Evolutionary conservation across 2,888 invertebrate species (phyloP).

Genomic region (Cerastis rubricosa): DNA sequence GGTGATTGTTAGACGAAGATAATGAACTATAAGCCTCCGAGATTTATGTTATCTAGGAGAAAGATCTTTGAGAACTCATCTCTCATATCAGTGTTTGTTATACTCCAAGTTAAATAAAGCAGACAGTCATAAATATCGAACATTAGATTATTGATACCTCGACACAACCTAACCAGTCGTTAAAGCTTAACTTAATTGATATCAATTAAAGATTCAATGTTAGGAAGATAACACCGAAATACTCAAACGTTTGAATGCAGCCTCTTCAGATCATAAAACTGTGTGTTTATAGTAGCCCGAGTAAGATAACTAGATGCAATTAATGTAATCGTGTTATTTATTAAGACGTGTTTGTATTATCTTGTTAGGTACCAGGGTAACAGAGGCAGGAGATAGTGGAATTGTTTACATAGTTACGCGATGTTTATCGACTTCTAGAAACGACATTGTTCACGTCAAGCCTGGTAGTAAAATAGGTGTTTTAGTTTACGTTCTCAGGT

Average conservation of each 20-base stretch:
- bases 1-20: conserved; percentile 35
- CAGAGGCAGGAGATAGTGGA: conserved; percentile 55
- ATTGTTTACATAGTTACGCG: conserved; percentile 55
- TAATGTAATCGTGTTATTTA: conserved; percentile 82
- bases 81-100: conserved; percentile 1
- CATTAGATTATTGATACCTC: conserved; percentile 37
- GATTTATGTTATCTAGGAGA: conserved; percentile 33
- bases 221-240: conserved; percentile 60
- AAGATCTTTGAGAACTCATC: conserved; percentile 17
- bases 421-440: conserved; percentile 47
- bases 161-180: conserved; percentile 45
- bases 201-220: conserved; percentile 62
- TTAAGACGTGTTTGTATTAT: conserved; percentile 69
- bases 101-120: conserved; percentile 27
- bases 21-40: conserved; percentile 30
- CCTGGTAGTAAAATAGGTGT: conserved; percentile 13
- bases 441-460: conserved; percentile 33
- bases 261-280: conserved; percentile 71
- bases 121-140: conserved; percentile 30
- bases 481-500: conserved; percentile 16
- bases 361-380: conserved; percentile 61
- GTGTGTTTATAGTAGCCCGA: conserved; percentile 74
- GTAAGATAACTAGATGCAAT: conserved; percentile 78
- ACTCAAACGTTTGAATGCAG: conserved; percentile 56
- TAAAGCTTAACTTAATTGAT: conserved; percentile 60